phyloP scores from a whole-genome alignment of 2,797 vertebrate genomes.

The Uromys caudimaculatus region DNA sequence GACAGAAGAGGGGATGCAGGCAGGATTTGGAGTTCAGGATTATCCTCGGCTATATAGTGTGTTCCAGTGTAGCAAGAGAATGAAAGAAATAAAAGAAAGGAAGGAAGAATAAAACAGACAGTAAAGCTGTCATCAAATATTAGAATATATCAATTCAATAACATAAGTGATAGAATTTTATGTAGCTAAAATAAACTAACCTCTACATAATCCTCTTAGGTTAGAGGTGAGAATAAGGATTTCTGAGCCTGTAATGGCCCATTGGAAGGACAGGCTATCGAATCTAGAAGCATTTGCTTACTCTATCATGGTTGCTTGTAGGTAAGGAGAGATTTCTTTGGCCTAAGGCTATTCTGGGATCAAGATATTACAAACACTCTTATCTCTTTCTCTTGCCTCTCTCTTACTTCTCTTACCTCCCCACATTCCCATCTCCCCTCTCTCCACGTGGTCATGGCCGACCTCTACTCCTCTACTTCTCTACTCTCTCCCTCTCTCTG shows the following conservation, averaged over 20 bases:
- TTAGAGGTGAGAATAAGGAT: background rate
- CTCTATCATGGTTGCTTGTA: background rate
- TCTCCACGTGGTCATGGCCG: no score
- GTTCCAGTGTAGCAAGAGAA: background rate
- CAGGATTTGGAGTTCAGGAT: background rate
- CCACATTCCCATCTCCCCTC: no score
- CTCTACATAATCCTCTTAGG: background rate
- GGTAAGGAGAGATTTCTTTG: background rate
- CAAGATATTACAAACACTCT: background rate
- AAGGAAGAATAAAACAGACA: background rate
- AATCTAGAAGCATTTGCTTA: background rate
- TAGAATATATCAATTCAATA: constrained; percentile 23
- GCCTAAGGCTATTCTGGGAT: background rate
- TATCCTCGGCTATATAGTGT: background rate
- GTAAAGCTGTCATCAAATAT: background rate
- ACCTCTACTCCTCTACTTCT: no score
- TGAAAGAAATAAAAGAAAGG: background rate
- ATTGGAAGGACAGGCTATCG: background rate
- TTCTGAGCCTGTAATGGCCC: background rate
- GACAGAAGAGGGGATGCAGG: no score
- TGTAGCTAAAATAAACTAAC: background rate
- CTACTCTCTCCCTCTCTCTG: no score
- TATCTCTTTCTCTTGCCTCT: no score
- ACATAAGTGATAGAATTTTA: constrained; percentile 22
- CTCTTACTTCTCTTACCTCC: no score